These are phyloP conservation scores for Amblyopsis rosae DNA, from an alignment of 2,113 vertebrate genomes.

Conservation along the genomic window DNA sequence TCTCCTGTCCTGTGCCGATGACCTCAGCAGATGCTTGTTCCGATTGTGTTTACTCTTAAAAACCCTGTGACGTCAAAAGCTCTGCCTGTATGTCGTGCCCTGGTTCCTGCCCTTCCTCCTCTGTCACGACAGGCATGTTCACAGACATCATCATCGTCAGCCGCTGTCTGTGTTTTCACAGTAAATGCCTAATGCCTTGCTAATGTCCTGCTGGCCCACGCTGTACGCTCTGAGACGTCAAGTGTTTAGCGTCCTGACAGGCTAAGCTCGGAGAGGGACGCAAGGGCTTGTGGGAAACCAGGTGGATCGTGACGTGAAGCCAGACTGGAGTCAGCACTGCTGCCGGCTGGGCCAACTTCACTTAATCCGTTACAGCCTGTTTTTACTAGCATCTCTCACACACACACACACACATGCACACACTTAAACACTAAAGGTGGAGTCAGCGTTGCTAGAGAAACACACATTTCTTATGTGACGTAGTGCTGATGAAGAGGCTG, in stretches of 20 bases:
- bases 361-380: too few relatives aligned
- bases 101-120: background rate
- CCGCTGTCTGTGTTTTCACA: slow-evolving; percentile 23
- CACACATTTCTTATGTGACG: too few relatives aligned
- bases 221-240: slow-evolving; percentile 56
- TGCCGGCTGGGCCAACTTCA: too few relatives aligned
- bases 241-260: slow-evolving; percentile 49
- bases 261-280: slow-evolving; percentile 13
- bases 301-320: too few relatives aligned
- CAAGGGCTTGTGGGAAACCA: too few relatives aligned
- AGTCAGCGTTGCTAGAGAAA: too few relatives aligned
- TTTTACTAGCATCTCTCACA: background rate
- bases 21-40: too few relatives aligned
- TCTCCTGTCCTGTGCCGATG: too few relatives aligned
- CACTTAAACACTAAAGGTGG: too few relatives aligned
- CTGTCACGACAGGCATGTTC: slow-evolving; percentile 3
- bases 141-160: too few relatives aligned
- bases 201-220: slow-evolving; percentile 15
- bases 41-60: background rate
- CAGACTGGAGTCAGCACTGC: background rate
- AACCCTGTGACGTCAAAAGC: too few relatives aligned
- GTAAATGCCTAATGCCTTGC: slow-evolving; percentile 5
- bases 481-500: too few relatives aligned
- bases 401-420: background rate
- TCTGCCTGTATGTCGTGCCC: background rate